phyloP scores from a whole-genome alignment of 1,140 invertebrate species.

The Trichoplusia ni region DNA sequence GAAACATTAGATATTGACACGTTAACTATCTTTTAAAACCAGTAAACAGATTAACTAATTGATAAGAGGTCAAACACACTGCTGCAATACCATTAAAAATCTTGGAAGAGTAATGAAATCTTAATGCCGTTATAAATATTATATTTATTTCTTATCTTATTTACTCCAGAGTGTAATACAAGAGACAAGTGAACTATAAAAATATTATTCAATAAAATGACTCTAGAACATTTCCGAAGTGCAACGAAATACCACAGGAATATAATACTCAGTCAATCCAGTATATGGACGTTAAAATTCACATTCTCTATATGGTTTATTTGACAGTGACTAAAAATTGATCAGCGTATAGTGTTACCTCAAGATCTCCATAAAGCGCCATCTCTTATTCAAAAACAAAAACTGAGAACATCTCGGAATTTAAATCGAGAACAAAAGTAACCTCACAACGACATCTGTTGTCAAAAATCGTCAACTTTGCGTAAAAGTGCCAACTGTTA shows the following conservation, averaged over 20 bases:
- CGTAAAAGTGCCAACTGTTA: too few relatives aligned
- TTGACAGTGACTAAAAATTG: slow-evolving; percentile 52
- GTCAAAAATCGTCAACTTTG: neutral
- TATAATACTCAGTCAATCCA: slow-evolving; percentile 25
- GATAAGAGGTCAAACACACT: too few relatives aligned
- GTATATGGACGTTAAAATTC: slow-evolving; percentile 60
- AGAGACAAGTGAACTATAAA: slow-evolving; percentile 22
- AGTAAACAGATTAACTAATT: too few relatives aligned
- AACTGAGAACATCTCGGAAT: neutral
- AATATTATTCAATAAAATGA: slow-evolving; percentile 42
- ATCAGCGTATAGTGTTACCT: neutral
- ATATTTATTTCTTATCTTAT: too few relatives aligned
- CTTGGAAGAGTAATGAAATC: too few relatives aligned
- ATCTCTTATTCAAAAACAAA: neutral
- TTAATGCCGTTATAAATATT: too few relatives aligned
- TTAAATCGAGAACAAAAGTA: too few relatives aligned
- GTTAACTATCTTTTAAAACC: too few relatives aligned
- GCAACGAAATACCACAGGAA: slow-evolving; percentile 26
- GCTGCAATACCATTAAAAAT: too few relatives aligned
- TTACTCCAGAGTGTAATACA: too few relatives aligned
- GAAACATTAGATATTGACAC: too few relatives aligned
- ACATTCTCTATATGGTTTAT: slow-evolving; percentile 45
- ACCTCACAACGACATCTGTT: slow-evolving; percentile 9
- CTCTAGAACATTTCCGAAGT: slow-evolving; percentile 16
- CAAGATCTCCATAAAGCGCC: neutral